These are phyloP conservation scores for Anguilla obscura DNA, from an alignment of 2,797 vertebrate genomes.

Conservation along the genomic window DNA sequence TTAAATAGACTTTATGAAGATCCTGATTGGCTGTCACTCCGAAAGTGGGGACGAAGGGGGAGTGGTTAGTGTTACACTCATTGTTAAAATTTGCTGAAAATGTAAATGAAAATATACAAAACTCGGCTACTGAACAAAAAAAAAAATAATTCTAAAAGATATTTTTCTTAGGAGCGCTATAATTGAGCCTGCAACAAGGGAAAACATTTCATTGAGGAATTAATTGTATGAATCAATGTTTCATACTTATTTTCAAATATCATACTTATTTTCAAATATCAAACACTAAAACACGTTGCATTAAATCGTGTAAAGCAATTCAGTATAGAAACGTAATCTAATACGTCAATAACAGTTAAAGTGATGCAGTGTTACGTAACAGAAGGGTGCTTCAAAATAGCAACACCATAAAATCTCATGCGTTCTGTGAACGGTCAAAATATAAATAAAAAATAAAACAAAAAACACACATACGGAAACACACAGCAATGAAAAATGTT, in stretches of 20 bases:
- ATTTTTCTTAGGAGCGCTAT: neutral
- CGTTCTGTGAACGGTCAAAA: no score
- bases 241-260: neutral
- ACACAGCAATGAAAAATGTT: no score
- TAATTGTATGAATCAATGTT: neutral
- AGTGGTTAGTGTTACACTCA: slow-evolving; percentile 6
- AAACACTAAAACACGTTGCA: neutral
- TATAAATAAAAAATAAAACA: no score
- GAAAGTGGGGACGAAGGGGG: neutral
- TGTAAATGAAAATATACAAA: slow-evolving; percentile 7
- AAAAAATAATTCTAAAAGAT: neutral
- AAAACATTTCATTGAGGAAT: neutral
- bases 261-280: neutral
- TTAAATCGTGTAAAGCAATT: neutral
- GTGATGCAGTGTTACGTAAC: neutral
- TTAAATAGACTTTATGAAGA: slow-evolving; percentile 87
- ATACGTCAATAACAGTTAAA: neutral
- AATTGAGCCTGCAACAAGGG: neutral
- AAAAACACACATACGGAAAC: no score
- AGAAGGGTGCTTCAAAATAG: neutral
- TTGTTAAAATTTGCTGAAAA: slow-evolving; percentile 30
- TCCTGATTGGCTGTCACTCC: slow-evolving; percentile 67
- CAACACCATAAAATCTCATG: neutral
- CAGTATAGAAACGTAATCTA: neutral
- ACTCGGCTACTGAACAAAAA: slow-evolving; percentile 41